Evolutionary conservation across 1,140 invertebrate species (phyloP).

Genomic region (Leucophenga varia): DNA sequence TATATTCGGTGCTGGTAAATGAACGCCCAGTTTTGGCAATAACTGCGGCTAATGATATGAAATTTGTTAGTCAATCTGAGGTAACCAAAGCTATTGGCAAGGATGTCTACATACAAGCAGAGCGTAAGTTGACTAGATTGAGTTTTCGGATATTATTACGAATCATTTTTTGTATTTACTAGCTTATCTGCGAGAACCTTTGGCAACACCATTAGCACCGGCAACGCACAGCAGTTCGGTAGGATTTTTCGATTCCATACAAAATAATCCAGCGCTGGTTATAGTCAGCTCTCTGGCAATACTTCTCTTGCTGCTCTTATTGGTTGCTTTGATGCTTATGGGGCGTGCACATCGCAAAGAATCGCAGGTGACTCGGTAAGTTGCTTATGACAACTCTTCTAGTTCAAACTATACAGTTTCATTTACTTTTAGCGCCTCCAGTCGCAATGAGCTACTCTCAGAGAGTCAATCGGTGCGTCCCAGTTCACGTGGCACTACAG

Average conservation of each 20-base stretch:
- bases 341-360: conserved; percentile 61
- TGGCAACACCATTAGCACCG: conserved; percentile 64
- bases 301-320: conserved; percentile 64
- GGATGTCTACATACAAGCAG: conserved; percentile 77
- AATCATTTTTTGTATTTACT: conserved; percentile 40
- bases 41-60: conserved; percentile 78
- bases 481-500: conserved; percentile 34
- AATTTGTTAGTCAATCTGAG: conserved; percentile 71
- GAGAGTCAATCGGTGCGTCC: conserved; percentile 41
- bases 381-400: background rate
- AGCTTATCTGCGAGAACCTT: conserved; percentile 70
- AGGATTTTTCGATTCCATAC: conserved; percentile 64
- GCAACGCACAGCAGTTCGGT: conserved; percentile 64
- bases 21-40: conserved; percentile 74
- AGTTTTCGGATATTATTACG: too few species aligned
- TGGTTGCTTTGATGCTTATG: conserved; percentile 65
- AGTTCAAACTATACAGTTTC: background rate
- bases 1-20: conserved; percentile 77
- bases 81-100: conserved; percentile 72
- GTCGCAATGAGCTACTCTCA: conserved; percentile 46
- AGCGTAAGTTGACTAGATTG: conserved; percentile 65
- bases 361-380: conserved; percentile 39
- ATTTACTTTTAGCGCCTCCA: conserved; percentile 27
- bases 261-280: conserved; percentile 45
- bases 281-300: conserved; percentile 60